Percentiles rank a stretch among this genome's conserved stretches.
Conservation (phyloP, 2,797 vertebrate species). For the Halcyon badia region DNA sequence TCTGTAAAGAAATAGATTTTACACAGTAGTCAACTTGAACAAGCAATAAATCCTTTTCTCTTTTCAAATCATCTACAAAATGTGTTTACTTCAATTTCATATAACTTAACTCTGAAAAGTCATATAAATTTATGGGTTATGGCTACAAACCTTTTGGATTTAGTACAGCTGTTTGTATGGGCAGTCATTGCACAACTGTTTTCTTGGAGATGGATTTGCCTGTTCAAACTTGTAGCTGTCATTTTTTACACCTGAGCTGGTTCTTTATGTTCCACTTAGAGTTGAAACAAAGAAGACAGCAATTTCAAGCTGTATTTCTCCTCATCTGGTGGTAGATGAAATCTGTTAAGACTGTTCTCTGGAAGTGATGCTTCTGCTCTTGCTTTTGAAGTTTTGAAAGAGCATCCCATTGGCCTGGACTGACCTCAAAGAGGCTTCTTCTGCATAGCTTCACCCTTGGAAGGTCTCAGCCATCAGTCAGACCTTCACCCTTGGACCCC, state of each 20-base stretch:
- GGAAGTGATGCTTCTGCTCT: not conserved
- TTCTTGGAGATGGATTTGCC: not conserved
- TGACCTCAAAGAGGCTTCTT: not conserved
- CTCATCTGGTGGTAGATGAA: not conserved
- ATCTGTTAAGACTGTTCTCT: not conserved
- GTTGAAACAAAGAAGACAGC: not conserved
- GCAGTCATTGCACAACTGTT: not conserved
- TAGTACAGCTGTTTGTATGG: accelerated
- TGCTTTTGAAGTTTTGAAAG: not conserved
- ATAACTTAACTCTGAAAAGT: not conserved
- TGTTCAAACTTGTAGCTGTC: not conserved
- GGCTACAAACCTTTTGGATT: not conserved
- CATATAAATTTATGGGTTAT: not conserved
- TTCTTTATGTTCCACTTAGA: not conserved
- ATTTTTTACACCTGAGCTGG: not conserved
- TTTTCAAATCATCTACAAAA: not conserved
- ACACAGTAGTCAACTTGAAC: not conserved
- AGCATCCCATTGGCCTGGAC: not conserved
- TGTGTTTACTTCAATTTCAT: not conserved
- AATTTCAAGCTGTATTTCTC: not conserved
- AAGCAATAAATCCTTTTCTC: not conserved
- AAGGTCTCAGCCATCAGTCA: not conserved
- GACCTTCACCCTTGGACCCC: not conserved
- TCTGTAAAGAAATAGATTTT: not conserved
- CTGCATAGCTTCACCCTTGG: not conserved